Conservation (phyloP, 2,113 vertebrate genomes). For the Eleginops maclovinus region DNA sequence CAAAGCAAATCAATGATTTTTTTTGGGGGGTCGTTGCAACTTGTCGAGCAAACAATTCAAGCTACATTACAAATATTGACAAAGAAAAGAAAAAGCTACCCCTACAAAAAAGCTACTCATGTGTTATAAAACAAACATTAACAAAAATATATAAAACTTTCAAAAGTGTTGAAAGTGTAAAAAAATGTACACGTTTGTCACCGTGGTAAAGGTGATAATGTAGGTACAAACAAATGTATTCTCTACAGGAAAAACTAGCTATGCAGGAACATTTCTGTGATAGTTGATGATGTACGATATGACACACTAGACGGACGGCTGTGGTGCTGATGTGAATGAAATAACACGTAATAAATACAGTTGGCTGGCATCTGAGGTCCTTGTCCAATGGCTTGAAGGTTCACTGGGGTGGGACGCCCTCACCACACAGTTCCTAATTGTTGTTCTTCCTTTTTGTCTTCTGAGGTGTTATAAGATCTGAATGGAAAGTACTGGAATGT, state of each 20-base stretch:
- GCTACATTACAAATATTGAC: conserved; percentile 52
- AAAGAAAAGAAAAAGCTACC: conserved; percentile 37
- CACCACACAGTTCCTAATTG: conserved; percentile 31
- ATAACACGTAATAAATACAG: conserved; percentile 32
- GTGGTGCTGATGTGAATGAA: conserved; percentile 7
- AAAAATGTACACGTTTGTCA: conserved; percentile 74
- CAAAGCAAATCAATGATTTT: background rate
- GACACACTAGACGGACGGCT: conserved; percentile 29
- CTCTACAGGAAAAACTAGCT: conserved; percentile 49
- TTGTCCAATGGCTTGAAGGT: conserved; percentile 47
- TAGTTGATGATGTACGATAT: conserved; percentile 19
- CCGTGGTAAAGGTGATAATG: conserved; percentile 41
- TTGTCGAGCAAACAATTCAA: conserved; percentile 36
- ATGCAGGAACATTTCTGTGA: conserved; percentile 31
- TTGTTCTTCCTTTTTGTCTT: conserved; percentile 47
- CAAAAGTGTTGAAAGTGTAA: conserved; percentile 80
- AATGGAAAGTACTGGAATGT: conserved; percentile 1
- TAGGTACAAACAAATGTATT: conserved; percentile 53
- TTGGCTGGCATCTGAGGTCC: conserved; percentile 54
- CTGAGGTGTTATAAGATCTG: conserved; percentile 18
- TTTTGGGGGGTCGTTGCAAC: conserved; percentile 36
- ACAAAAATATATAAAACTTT: conserved; percentile 83
- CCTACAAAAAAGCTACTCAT: conserved; percentile 55
- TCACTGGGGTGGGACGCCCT: conserved; percentile 8
- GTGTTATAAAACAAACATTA: conserved; percentile 81